Conservation (phyloP, 2,888 invertebrate genomes). For the Cheilosia grossa region DNA sequence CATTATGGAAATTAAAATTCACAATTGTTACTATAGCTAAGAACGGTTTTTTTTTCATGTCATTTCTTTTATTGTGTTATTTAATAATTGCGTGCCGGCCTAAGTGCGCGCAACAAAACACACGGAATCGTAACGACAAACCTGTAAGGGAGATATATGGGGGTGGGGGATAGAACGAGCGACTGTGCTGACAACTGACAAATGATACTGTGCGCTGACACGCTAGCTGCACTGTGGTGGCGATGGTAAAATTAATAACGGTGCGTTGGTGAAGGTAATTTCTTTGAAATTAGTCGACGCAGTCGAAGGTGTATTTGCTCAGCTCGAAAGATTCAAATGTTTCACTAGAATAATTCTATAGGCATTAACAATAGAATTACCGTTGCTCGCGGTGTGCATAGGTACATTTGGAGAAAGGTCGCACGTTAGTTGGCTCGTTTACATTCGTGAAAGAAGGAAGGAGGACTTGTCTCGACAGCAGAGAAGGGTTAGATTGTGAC, state of each 20-base stretch:
- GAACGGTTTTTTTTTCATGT: conserved; percentile 23
- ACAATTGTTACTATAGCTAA: conserved; percentile 14
- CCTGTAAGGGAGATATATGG: background rate
- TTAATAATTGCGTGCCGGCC: conserved; percentile 42
- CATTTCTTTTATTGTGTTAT: conserved; percentile 22
- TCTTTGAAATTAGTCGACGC: background rate
- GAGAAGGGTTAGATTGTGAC: too few relatives aligned
- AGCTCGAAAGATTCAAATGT: background rate
- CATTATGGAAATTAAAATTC: conserved; percentile 44
- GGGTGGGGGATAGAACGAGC: background rate
- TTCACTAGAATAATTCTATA: background rate
- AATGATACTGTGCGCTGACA: conserved; percentile 25
- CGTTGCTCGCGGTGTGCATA: too few relatives aligned
- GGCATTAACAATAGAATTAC: too few relatives aligned
- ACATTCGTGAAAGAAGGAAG: too few relatives aligned
- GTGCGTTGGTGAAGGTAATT: conserved; percentile 29
- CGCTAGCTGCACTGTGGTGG: conserved; percentile 9
- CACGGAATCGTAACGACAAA: conserved; percentile 20
- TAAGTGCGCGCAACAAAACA: conserved; percentile 30
- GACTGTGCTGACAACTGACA: conserved; percentile 53
- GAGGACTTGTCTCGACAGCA: too few relatives aligned
- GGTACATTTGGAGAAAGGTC: too few relatives aligned
- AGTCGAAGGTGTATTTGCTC: background rate
- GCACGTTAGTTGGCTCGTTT: too few relatives aligned
- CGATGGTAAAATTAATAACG: conserved; percentile 28